Conservation (phyloP, 2,797 vertebrate genomes). For the Alectoris magna region DNA sequence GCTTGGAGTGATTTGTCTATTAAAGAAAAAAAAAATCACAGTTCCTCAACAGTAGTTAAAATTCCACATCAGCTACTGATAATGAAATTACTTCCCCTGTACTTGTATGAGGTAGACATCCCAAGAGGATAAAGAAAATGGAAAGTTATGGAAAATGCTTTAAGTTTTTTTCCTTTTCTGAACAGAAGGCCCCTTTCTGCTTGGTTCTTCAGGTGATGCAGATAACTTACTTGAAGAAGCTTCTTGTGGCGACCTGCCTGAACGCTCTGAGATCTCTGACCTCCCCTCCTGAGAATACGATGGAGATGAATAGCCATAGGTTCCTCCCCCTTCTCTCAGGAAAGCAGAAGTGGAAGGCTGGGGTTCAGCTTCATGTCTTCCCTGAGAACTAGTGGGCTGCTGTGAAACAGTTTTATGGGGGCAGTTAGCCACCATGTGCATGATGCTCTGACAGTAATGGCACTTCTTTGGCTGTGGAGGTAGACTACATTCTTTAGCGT, state of each 20-base stretch:
- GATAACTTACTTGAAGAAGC: slow-evolving; percentile 78
- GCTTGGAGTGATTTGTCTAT: slow-evolving; percentile 83
- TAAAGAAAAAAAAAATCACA: slow-evolving; percentile 78
- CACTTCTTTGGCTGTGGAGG: slow-evolving; percentile 91
- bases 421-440: slow-evolving; percentile 88
- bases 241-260: slow-evolving; percentile 81
- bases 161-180: slow-evolving; percentile 89
- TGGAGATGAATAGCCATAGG: slow-evolving; percentile 69
- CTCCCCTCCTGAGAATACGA: slow-evolving; percentile 79
- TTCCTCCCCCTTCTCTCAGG: slow-evolving; percentile 77
- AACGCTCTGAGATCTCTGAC: slow-evolving; percentile 74
- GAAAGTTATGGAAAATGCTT: slow-evolving; percentile 44
- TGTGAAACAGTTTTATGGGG: slow-evolving; percentile 82
- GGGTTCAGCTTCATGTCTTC: slow-evolving; percentile 83
- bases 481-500: slow-evolving; percentile 88
- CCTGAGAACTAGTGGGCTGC: slow-evolving; percentile 82
- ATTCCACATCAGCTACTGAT: slow-evolving; percentile 77
- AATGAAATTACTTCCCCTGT: slow-evolving; percentile 83
- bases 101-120: slow-evolving; percentile 88
- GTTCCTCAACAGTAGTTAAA: slow-evolving; percentile 86
- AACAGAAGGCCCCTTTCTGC: slow-evolving; percentile 86
- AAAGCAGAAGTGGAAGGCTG: slow-evolving; percentile 81
- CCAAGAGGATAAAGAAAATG: slow-evolving; percentile 72
- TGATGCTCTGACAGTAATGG: slow-evolving; percentile 89
- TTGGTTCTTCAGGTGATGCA: slow-evolving; percentile 80